Evolutionary conservation across 2,113 vertebrate species (phyloP), one percentile per base, ranked within the genome.

Genomic region (Tachysurus fulvidraco): DNA sequence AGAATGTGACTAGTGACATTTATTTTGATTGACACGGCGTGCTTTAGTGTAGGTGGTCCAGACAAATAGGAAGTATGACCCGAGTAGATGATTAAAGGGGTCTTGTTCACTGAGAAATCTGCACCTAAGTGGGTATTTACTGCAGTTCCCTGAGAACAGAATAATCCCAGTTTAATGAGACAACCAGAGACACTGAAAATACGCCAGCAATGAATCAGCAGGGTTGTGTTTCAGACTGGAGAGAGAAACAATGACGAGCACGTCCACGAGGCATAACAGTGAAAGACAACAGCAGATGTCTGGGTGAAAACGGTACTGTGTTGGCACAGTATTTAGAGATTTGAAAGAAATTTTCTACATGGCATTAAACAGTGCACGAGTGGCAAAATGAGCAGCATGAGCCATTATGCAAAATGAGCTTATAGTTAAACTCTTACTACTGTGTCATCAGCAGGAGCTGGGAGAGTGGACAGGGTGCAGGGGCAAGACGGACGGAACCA

Each of bases 271-370:
- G 74, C 74, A 77, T 52, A 77, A 77, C 74, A 76, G 23, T 25
- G 50, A 78, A 78, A 78, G 74, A 78, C 25, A 54, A 30, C 74
- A 78, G 50, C 50, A 78, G 50, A 78, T 78, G 74, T 54, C 50
- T 78, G 74, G 50, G 50, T 28, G 25, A 78, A 54, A 78, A 78
- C 28, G n/a, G 50, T 6, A 78, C n/a, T 50, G 28, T 78, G 50
- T 54, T 78, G 50, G n/a, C 50, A 78, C 3, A 28, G 14, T 25
- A 77, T 6, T 28, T 54, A 78, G 50, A 28, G 50, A 54, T 30
- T 54, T 28, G 12, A 54, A 78, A 78, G 14, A 78, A 54, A 17
- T 54, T 9, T 13, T 52, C 74, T 77, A 77, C 3, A 4, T 54
- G 50, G 50, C 25, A 77, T 77, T 77, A 77, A 77, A 54, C 36